These are phyloP conservation scores for Phataginus tetradactyla DNA, from an alignment of 2,797 vertebrate genomes.

Conservation along the genomic window DNA sequence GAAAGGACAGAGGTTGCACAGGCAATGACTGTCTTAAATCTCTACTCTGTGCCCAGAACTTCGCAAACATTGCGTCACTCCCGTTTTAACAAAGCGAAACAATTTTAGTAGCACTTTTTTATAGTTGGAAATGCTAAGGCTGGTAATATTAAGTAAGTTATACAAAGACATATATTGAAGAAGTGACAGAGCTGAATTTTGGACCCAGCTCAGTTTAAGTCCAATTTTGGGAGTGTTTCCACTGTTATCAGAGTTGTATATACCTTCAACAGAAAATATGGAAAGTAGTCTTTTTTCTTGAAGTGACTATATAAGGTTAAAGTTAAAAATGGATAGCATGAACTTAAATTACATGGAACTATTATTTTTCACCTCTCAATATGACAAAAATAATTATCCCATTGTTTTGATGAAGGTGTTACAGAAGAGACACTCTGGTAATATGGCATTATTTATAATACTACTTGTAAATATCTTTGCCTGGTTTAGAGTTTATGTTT, in stretches of 20 bases:
- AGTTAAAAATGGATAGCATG: constrained; percentile 41
- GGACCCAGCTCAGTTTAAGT: neutral
- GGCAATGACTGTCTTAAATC: neutral
- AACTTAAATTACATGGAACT: constrained; percentile 21
- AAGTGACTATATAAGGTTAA: neutral
- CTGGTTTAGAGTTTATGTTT: neutral
- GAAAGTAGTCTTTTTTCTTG: neutral
- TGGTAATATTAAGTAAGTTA: constrained; percentile 12
- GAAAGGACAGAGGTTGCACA: neutral
- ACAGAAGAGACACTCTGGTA: neutral
- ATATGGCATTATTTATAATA: neutral
- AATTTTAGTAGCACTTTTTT: neutral
- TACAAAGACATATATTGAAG: neutral
- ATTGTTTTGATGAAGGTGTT: neutral
- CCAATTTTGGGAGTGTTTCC: neutral
- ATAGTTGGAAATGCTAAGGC: neutral
- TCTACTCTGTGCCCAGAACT: neutral
- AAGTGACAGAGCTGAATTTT: neutral
- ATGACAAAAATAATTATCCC: neutral
- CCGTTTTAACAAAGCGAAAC: neutral
- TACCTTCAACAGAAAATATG: neutral
- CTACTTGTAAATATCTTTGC: neutral
- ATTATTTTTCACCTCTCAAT: constrained; percentile 3
- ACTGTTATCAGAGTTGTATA: constrained; percentile 11
- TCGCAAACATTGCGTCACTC: neutral